Evolutionary conservation across 2,113 vertebrate genomes (phyloP), one percentile per base, ranked within the genome.

Genomic region (Nipponia nippon): DNA sequence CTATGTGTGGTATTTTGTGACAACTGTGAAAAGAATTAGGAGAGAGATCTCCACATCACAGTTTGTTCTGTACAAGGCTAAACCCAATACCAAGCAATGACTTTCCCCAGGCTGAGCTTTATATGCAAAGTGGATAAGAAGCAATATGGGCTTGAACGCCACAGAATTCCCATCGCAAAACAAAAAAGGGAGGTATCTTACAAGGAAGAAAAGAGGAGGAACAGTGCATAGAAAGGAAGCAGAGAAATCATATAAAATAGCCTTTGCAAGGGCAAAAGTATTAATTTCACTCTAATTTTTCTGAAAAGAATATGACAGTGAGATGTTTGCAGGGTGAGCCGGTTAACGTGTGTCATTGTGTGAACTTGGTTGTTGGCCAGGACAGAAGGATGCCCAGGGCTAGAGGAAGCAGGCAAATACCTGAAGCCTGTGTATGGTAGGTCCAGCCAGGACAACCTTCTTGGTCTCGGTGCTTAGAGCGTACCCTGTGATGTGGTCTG

Each of bases 91-190:
- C 34, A 47, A 65, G 80, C 62, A 69, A 47, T 18, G 58, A 11
- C 40, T 73, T 73, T 25, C 13, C 7, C 11, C 58, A 38, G n/a
- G 27, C 67, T 91, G 49, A 25, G 46, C 50, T 89, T 65, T 27
- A 3, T 30, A 6, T 53, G 47, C 56, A 42, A 42, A 58, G 38
- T 53, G 23, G 40, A 3, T 11, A 12, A n/a, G 17, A 47, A 49
- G 17, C 10, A 26, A 4, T 2, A 10, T 27, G 36, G 55, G 26
- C 40, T 70, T 34, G 13, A 50, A 36, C 23, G 8, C 29, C 49
- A 23, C 13, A 12, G 50, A 40, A n/a, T 11, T 87, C 40, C 30
- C 18, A 29, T 29, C 0, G 0, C n/a, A 27, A 27, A 81, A 27
- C 2, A 10, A 20, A 84, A 56, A 22, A 0, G 0, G 14, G 50